Percentiles rank a stretch among this genome's conserved stretches.
These are phyloP conservation scores for Miichthys miiuy DNA, from an alignment of 2,797 vertebrate species.

Conservation along the genomic window DNA sequence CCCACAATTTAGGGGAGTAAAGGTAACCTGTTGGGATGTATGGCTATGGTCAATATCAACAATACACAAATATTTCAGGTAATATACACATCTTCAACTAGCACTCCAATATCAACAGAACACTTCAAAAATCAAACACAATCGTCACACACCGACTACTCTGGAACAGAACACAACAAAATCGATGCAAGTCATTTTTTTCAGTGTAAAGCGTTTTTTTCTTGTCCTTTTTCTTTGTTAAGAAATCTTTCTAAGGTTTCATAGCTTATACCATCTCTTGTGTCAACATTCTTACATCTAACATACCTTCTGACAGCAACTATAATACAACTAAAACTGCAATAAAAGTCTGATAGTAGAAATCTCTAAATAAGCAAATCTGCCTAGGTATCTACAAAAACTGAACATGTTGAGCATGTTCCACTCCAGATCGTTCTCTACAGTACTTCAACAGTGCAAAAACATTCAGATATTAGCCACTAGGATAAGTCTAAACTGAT, in stretches of 20 bases:
- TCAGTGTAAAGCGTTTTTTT: slow-evolving; percentile 70
- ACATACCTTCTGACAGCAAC: slow-evolving; percentile 49
- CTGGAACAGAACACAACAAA: slow-evolving; percentile 60
- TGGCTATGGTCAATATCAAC: slow-evolving; percentile 41
- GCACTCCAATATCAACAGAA: slow-evolving; percentile 61
- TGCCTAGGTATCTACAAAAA: slow-evolving; percentile 49
- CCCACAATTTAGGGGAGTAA: slow-evolving; percentile 12
- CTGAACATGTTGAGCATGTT: slow-evolving; percentile 40
- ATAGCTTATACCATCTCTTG: slow-evolving; percentile 74
- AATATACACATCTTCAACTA: slow-evolving; percentile 49
- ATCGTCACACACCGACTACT: slow-evolving; percentile 48
- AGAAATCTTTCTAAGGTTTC: slow-evolving; percentile 61
- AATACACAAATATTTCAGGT: slow-evolving; percentile 43
- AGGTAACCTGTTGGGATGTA: slow-evolving; percentile 12
- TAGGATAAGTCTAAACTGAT: slow-evolving; percentile 13
- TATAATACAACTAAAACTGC: slow-evolving; percentile 59
- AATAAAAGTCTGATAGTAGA: slow-evolving; percentile 41
- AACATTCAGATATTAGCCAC: slow-evolving; percentile 50
- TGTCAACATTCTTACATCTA: slow-evolving; percentile 57
- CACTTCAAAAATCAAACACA: slow-evolving; percentile 59
- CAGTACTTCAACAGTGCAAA: slow-evolving; percentile 83
- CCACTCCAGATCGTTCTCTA: slow-evolving; percentile 54
- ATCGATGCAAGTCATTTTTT: slow-evolving; percentile 45
- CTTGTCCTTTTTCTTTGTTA: slow-evolving; percentile 47
- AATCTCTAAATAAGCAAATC: slow-evolving; percentile 47